These are phyloP conservation scores for Yponomeuta sedellus DNA, from an alignment of 2,888 invertebrate genomes.

Conservation along the genomic window DNA sequence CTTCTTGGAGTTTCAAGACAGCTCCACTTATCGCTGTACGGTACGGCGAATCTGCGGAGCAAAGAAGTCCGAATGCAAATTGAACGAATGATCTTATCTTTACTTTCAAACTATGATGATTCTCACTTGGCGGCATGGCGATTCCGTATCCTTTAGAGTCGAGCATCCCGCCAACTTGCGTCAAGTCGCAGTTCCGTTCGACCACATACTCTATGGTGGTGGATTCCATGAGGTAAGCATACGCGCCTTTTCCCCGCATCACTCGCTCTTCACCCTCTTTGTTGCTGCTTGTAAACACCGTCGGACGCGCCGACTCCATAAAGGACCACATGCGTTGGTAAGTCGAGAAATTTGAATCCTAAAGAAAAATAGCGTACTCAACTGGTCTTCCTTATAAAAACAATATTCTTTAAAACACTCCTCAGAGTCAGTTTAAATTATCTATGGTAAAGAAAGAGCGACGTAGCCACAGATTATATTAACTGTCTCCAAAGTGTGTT, in stretches of 20 bases:
- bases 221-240: slow-evolving; percentile 98
- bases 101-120: background rate
- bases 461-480: too few species aligned
- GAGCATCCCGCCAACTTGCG: slow-evolving; percentile 93
- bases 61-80: slow-evolving; percentile 1
- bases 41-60: slow-evolving; percentile 89
- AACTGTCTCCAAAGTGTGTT: too few species aligned
- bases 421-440: too few species aligned
- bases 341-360: slow-evolving; percentile 95
- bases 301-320: slow-evolving; percentile 92
- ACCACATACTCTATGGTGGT: slow-evolving; percentile 96
- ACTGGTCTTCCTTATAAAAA: too few species aligned
- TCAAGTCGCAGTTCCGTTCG: slow-evolving; percentile 92
- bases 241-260: slow-evolving; percentile 87
- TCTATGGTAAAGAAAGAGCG: too few species aligned
- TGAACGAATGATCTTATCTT: background rate
- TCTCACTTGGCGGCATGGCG: slow-evolving; percentile 92
- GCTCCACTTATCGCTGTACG: slow-evolving; percentile 95
- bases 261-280: slow-evolving; percentile 94
- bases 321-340: slow-evolving; percentile 97
- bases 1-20: slow-evolving; percentile 96
- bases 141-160: slow-evolving; percentile 98
- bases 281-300: slow-evolving; percentile 90
- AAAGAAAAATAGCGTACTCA: background rate
- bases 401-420: too few species aligned